phyloP scores from a whole-genome alignment of 2,797 vertebrate species.

The Hoplostethus mediterraneus region DNA sequence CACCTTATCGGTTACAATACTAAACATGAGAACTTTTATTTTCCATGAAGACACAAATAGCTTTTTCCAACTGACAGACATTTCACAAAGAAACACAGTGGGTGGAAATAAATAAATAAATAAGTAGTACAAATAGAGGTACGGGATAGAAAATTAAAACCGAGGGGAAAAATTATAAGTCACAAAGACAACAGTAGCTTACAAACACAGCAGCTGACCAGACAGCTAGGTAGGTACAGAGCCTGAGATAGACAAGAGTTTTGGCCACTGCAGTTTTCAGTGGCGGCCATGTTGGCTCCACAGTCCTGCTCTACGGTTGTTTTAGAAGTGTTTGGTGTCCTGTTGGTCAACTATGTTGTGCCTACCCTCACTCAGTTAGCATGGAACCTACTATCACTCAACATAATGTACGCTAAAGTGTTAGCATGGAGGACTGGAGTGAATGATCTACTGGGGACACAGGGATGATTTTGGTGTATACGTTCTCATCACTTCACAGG shows the following conservation, averaged over 20 bases:
- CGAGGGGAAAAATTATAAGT: constrained; percentile 43
- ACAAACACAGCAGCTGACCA: constrained; percentile 60
- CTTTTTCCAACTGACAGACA: constrained; percentile 54
- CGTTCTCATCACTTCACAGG: not conserved
- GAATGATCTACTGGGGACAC: too few species aligned
- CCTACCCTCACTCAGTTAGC: too few species aligned
- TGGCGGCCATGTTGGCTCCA: too few species aligned
- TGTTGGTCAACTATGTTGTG: too few species aligned
- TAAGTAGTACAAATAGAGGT: constrained; percentile 43
- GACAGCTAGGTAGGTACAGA: constrained; percentile 38
- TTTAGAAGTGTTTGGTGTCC: constrained; percentile 5
- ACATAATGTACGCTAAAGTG: too few species aligned
- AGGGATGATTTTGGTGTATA: not conserved
- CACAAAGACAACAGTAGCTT: constrained; percentile 50
- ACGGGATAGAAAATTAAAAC: constrained; percentile 49
- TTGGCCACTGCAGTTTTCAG: constrained; percentile 16
- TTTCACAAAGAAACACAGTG: constrained; percentile 66
- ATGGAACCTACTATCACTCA: too few species aligned
- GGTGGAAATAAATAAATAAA: constrained; percentile 62
- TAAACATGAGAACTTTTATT: constrained; percentile 69
- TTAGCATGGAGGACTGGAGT: too few species aligned
- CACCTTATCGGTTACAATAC: constrained; percentile 36
- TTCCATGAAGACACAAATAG: constrained; percentile 49
- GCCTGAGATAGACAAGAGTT: constrained; percentile 5
- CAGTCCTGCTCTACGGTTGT: not conserved